Evolutionary conservation across 2,113 vertebrate genomes (phyloP).

Genomic region (Zeus faber): DNA sequence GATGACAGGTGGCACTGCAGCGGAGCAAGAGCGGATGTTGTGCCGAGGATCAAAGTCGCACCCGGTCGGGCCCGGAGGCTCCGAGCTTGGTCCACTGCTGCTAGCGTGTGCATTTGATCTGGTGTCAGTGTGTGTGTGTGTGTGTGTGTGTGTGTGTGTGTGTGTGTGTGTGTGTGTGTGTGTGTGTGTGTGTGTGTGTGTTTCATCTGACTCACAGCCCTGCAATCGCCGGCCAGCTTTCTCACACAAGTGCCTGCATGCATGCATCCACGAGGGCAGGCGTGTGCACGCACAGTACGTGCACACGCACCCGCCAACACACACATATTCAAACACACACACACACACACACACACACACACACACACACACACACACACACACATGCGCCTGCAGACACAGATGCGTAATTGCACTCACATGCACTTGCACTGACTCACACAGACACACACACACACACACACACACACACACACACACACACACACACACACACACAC

Average conservation of each 20-base stretch:
- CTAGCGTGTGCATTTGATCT: slow-evolving; percentile 39
- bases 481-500: slow-evolving; percentile 17
- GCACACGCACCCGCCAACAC: too few relatives aligned
- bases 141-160: neutral
- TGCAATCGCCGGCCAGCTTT: slow-evolving; percentile 44
- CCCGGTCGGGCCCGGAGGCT: slow-evolving; percentile 36
- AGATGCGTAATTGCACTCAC: slow-evolving; percentile 17
- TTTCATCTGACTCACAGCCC: slow-evolving; percentile 56
- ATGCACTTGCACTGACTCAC: slow-evolving; percentile 15
- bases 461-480: slow-evolving; percentile 17
- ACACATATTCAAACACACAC: neutral
- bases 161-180: slow-evolving; percentile 1
- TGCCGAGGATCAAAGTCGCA: slow-evolving; percentile 59
- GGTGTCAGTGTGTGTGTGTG: slow-evolving; percentile 33
- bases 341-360: slow-evolving; percentile 31
- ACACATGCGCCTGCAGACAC: neutral
- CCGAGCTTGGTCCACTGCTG: neutral
- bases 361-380: neutral
- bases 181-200: slow-evolving; percentile 30
- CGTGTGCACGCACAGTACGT: too few relatives aligned
- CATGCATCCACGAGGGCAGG: too few relatives aligned
- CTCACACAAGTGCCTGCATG: too few relatives aligned
- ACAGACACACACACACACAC: slow-evolving; percentile 19
- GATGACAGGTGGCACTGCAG: slow-evolving; percentile 22
- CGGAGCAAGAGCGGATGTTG: slow-evolving; percentile 61